Base-by-base conservation (phyloP, 2,797 vertebrate genomes). In the Erpetoichthys calabaricus region DNA sequence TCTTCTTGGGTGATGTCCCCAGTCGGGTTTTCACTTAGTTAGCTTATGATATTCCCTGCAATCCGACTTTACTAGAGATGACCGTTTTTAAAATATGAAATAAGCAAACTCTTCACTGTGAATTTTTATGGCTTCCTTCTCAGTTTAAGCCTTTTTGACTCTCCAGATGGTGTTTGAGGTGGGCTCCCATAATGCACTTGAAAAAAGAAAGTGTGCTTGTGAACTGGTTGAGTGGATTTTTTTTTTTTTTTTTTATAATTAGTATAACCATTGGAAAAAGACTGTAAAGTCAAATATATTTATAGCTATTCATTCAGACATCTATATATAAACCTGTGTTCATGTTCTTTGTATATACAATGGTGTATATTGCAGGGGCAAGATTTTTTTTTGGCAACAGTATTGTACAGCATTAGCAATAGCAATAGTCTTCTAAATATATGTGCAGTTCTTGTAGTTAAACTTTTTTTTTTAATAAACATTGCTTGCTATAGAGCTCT, bases 341-440 rank as follows among this genome's bases (percentile, higher is more conserved):
- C 82, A 87, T 89, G 85, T 86, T 88, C 87, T 90, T 87, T 91
- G 89, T 92, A 91, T 87, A 92, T 91, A 92, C 78, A 87, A 87
- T 80, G 82, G 82, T 92, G 89, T 92, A 92, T 88, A 89, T 91
- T 88, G 84, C 86, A 89, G 86, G 91, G 89, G 89, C 89, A 89
- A 72, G 84, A 70, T 76, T 82, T 64, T 75, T 64, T 66, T 74
- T 79, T 80, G 81, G 81, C 80, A 85, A 85, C 84, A 86, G 74
- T 83, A 88, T 83, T 88, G 84, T 87, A 88, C 84, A 88, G 85
- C 84, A 81, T 83, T 82, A 81, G 83, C 84, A 84, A 86, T 84
- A 86, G 84, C 80, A 79, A 77, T 80, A 81, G 82, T 85, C 68
- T 67, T 73, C 85, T 83, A 79, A 83, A 80, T 84, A 66, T 74